Evolutionary conservation across 1,140 invertebrate genomes (phyloP), one percentile per base, ranked within the genome.

Genomic region (Melanaphis sacchari): DNA sequence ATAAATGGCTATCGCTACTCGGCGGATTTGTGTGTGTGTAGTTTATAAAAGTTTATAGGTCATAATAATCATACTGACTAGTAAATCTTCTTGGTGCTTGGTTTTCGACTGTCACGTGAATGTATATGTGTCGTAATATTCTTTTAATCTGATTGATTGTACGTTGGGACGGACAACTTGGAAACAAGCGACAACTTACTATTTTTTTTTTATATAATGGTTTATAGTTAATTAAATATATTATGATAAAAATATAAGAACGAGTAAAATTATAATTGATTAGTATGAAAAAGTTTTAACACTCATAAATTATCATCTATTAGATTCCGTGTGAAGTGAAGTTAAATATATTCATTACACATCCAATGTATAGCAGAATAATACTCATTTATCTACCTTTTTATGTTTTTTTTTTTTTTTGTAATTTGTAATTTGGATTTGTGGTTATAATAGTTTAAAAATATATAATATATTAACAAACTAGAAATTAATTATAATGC

Each of bases 1-100:
- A 52, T 89, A 89, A 89, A 89, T 89, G 38, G 88, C 8, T 38
- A 49, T 88, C n/a, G n/a, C 87, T 36, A 89, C 36, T 38, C 46
- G 22, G n/a, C 5, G 52, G 46, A 89, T 89, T 89, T 89, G 46
- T 26, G 88, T 15, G 88, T 15, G 49, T 9, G 88, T 54, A 89
- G 88, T 54, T 89, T 89, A 89, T 54, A 54, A 89, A 89, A 89
- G 88, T 89, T 54, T 89, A 36, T 54, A 54, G 87, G 87, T 46
- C 85, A 88, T 3, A 43, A 15, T 43, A 43, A n/a, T 36, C 43
- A 22, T 49, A 22, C 1, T 36, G 22, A 36, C n/a, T 52, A 21
- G 87, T 88, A 52, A 88, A 49, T 88, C 43, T 31, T n/a, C 21
- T 52, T 2, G 36, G n/a, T 38, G n/a, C 49, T 88, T 88, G 52